phyloP scores from a whole-genome alignment of 2,797 vertebrate species.

The Scarus forsteni region DNA sequence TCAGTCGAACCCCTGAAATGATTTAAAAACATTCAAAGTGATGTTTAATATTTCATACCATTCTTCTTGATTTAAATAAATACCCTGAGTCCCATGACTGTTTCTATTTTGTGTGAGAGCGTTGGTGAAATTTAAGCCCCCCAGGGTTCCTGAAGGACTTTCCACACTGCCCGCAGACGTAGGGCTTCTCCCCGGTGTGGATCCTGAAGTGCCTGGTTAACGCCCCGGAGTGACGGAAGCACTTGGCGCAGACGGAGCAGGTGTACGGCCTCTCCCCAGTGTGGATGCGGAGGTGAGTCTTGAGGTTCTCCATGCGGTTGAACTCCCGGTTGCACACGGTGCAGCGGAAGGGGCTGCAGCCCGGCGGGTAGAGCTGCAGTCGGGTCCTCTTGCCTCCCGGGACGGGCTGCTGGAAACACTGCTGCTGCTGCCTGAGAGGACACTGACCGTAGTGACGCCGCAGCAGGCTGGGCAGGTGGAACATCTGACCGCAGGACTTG shows the following conservation, averaged over 20 bases:
- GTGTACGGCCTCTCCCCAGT: slow-evolving; percentile 81
- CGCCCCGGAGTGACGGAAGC: slow-evolving; percentile 83
- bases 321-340: slow-evolving; percentile 80
- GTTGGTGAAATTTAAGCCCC: slow-evolving; percentile 83
- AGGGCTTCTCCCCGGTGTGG: slow-evolving; percentile 84
- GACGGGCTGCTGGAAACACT: slow-evolving; percentile 48
- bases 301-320: slow-evolving; percentile 85
- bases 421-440: slow-evolving; percentile 74
- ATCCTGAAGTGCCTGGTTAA: slow-evolving; percentile 85
- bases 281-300: slow-evolving; percentile 85
- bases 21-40: background rate
- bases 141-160: slow-evolving; percentile 84
- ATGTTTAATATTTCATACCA: background rate
- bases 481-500: slow-evolving; percentile 75
- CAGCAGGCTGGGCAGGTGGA: slow-evolving; percentile 72
- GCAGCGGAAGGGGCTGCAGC: slow-evolving; percentile 82
- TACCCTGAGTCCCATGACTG: background rate
- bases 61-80: background rate
- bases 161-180: slow-evolving; percentile 81
- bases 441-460: slow-evolving; percentile 76
- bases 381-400: slow-evolving; percentile 50
- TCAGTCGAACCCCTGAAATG: background rate
- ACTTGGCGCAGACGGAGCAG: slow-evolving; percentile 79
- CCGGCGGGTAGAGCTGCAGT: slow-evolving; percentile 77
- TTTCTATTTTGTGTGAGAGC: slow-evolving; percentile 69